Base-by-base conservation (phyloP, 2,113 vertebrate genomes). In the Grantiella picta region DNA sequence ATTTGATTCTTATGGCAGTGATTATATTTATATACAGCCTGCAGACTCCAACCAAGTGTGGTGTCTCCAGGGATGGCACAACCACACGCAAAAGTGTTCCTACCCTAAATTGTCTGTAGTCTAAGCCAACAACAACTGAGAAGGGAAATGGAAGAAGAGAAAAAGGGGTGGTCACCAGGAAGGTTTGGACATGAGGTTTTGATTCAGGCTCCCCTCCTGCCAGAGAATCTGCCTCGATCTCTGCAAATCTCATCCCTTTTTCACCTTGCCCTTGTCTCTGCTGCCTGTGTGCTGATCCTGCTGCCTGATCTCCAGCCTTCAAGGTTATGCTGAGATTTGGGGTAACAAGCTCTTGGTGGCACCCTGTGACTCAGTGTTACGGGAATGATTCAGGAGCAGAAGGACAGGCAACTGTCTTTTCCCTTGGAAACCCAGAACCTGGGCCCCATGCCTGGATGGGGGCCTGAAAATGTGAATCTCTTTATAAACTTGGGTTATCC, bases 21-120 rank as follows among this genome's bases (percentile, higher is more conserved):
- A 96, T 96, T 96, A 93, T 94, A 96, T 93, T 96, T 95, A 94
- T 95, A 96, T 76, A 90, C 92, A 96, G 93, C 90, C 82, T 96
- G 77, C 80, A 95, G 95, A 89, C 82, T 95, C 92, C 95, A 95
- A 94, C 93, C 80, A 94, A 95, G 90, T 96, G 93, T 95, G 69
- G 90, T 82, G 95, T 93, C 90, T 92, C 96, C 49, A 75, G 95
- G 92, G 93, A 93, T 95, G 93, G 96, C 94, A 96, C 72, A 95
- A 93, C 93, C 92, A 97, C 93, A 95, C 40, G 92, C 89, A 96
- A 63, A 90, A 96, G 88, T 93, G 90, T 92, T 96, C 92, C 92
- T 95, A 89, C 69, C 86, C 90, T 86, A 93, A 96, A 90, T 35
- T 93, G 76, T 96, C 89, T 96, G 92, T 95, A 96, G 88, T 92